Evolutionary conservation across 2,888 invertebrate genomes (phyloP).

Genomic region (Phyllotreta cruciferae): DNA sequence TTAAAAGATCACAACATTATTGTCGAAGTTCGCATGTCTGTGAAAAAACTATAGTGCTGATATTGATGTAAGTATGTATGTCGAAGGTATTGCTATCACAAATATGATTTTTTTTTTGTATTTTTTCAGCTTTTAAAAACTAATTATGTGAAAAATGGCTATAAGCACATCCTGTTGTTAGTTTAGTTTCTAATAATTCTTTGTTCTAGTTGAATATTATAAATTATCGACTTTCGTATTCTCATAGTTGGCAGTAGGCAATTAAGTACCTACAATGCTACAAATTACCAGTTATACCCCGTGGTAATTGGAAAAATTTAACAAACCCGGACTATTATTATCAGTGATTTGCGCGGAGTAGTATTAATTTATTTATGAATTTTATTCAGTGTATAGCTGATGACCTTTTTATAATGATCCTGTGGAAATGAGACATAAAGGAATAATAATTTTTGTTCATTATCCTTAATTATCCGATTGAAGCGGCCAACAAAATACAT

Average conservation of each 20-base stretch:
- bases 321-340: constrained; percentile 26
- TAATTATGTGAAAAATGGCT: too few species aligned
- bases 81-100: too few species aligned
- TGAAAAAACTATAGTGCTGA: too few species aligned
- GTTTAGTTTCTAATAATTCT: too few species aligned
- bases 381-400: constrained; percentile 12
- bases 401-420: constrained; percentile 19
- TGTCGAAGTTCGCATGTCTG: too few species aligned
- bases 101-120: too few species aligned
- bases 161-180: too few species aligned
- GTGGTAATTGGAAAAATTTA: constrained; percentile 29
- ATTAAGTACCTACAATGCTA: constrained; percentile 18
- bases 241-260: constrained; percentile 16
- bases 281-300: constrained; percentile 23
- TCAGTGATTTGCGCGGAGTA: constrained; percentile 27
- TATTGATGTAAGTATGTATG: too few species aligned
- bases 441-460: constrained; percentile 20
- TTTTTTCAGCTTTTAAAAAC: too few species aligned
- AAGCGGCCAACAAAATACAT: constrained; percentile 17
- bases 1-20: too few species aligned
- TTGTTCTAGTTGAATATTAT: constrained; percentile 16
- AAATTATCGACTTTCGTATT: constrained; percentile 17
- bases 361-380: constrained; percentile 26
- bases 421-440: constrained; percentile 17
- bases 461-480: constrained; percentile 19